Evolutionary conservation across 2,888 invertebrate species (phyloP), one percentile per base, ranked within the genome.

Genomic region (Diloba caeruleocephala): DNA sequence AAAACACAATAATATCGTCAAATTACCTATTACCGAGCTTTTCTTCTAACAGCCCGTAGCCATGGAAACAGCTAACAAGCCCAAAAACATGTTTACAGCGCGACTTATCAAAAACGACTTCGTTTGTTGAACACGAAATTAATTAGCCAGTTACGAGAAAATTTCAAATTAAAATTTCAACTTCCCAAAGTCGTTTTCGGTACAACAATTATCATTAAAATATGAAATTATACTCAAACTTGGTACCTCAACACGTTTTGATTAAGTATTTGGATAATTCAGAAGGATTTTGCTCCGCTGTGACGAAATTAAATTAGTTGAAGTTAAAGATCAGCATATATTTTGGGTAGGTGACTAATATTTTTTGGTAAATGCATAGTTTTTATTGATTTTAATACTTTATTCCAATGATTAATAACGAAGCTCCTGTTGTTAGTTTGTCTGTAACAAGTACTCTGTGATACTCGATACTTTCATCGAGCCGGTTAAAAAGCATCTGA

Each of bases 251-350:
- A 51, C 36, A 28, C 26, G 13, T 62, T 54, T 54, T 59, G 59
- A 58, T 61, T 53, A 53, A n/a, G 9, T 34, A 45, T 53, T 66
- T 54, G 26, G 38, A 21, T 34, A 37, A 57, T 19, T 57, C 25
- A 5, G n/a, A 1, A 10, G 7, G 49, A 52, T 49, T 49, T 26
- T 10, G n/a, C 13, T 17, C 26, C 13, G 17, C 10, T 13, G 26
- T 44, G 44, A 42, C 14, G 12, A 41, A 38, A 65, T 67, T 46
- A 31, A 50, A 57, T 67, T 52, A 8, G 29, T 28, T 48, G 4
- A 31, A 50, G 32, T 46, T 46, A 17, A 12, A 48, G 12, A 13
- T 28, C 12, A 5, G 9, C 8, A 25, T 15, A 33, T 25, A 44
- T 25, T 41, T 65, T 25, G 14, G 26, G 29, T 32, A 1, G 13